A percentile compares a stretch with the other conserved stretches of the same genome.
These are phyloP conservation scores for Cephus runcator DNA, from an alignment of 2,888 invertebrate genomes.

Conservation along the genomic window DNA sequence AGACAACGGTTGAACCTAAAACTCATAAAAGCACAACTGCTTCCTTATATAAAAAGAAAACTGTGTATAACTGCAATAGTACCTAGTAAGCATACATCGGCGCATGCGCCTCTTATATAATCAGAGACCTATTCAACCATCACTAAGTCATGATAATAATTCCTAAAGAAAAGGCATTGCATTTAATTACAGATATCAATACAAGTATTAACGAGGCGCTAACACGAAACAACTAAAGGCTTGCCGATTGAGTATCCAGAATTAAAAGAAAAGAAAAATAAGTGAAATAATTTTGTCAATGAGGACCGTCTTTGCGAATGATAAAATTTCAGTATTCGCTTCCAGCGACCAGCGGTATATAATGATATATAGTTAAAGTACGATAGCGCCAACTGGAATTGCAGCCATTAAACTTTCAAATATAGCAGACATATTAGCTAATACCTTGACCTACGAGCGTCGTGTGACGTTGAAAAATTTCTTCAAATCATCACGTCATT, in stretches of 20 bases:
- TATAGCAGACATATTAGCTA: not conserved
- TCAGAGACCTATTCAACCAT: not conserved
- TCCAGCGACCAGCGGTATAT: not conserved
- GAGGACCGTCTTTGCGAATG: not conserved
- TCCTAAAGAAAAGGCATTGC: not conserved
- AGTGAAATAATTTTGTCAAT: not conserved
- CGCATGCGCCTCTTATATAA: not conserved
- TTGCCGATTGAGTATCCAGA: not conserved
- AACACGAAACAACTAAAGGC: not conserved
- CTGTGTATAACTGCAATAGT: not conserved
- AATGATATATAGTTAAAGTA: not conserved
- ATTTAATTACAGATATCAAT: slow-evolving; percentile 6
- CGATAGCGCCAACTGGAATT: not conserved
- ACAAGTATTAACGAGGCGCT: slow-evolving; percentile 9
- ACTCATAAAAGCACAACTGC: not conserved
- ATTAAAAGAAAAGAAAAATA: not conserved
- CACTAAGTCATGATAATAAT: not conserved
- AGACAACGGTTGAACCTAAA: not conserved
- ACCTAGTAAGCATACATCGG: not conserved
- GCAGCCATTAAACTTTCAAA: not conserved
- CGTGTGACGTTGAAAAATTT: not conserved
- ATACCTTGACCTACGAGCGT: not conserved
- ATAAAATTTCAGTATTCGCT: not conserved
- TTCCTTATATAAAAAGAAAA: not conserved
- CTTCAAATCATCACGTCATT: not conserved